Evolutionary conservation across 2,888 invertebrate species (phyloP).

Genomic region (Stenolophus ochropezus): DNA sequence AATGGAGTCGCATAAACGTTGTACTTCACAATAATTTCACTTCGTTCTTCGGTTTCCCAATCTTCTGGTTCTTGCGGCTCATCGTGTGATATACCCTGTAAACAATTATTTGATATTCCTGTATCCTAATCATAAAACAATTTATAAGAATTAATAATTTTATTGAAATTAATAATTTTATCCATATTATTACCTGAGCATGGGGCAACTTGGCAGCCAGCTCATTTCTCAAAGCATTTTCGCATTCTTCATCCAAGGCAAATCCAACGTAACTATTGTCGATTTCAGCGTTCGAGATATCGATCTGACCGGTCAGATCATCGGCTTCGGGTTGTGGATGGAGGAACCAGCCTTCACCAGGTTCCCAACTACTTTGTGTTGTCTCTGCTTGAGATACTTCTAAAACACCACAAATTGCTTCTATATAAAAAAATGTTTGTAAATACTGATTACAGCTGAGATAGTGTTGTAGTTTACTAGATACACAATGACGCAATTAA

Average conservation of each 20-base stretch:
- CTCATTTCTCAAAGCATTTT: constrained; percentile 82
- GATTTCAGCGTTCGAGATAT: constrained; percentile 62
- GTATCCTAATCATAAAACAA: background rate
- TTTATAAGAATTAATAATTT: too few relatives aligned
- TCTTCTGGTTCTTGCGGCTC: constrained; percentile 71
- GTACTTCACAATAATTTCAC: constrained; percentile 73
- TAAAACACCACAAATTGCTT: background rate
- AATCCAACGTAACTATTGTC: constrained; percentile 75
- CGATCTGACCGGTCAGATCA: constrained; percentile 68
- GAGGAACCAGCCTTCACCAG: constrained; percentile 72
- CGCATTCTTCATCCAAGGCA: constrained; percentile 81
- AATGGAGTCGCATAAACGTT: constrained; percentile 77
- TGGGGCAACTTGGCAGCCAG: constrained; percentile 82
- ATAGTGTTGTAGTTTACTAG: background rate
- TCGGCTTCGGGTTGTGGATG: constrained; percentile 71
- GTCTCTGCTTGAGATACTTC: constrained; percentile 13
- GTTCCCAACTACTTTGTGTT: constrained; percentile 65
- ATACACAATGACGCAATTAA: background rate
- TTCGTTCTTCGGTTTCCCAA: constrained; percentile 70
- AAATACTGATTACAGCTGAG: background rate
- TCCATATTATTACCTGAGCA: constrained; percentile 78
- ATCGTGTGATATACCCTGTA: constrained; percentile 67
- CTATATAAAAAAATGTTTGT: constrained; percentile 57
- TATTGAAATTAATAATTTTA: too few relatives aligned
- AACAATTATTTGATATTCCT: background rate